Base-by-base conservation (phyloP, 2,888 invertebrate genomes). In the Drosophila leonis region DNA sequence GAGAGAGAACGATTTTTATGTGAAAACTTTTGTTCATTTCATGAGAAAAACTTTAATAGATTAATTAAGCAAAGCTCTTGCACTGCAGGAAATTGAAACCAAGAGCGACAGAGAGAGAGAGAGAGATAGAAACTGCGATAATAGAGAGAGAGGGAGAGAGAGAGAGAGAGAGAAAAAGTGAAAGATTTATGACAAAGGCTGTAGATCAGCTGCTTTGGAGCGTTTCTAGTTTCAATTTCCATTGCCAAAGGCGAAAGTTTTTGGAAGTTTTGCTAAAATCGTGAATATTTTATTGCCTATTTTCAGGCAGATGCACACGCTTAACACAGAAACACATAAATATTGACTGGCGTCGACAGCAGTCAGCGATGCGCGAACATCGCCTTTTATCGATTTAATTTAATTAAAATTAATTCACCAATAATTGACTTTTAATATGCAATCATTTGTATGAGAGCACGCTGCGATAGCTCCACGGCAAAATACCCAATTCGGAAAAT, bases 371-470 rank as follows among this genome's bases (percentile, higher is more conserved):
- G 79, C 72, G 79, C 73, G 62, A 72, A 79, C 61, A 48, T 61
- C 52, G 62, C 65, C 62, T 68, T 83, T 82, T 74, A 82, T 80
- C 82, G 71, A 80, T 85, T 75, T 75, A 57, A 90, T 88, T 90
- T 77, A 83, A 90, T 90, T 85, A 73, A 83, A 83, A 79, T 81
- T 82, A 83, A 81, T 87, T 90, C 61, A 71, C 59, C 83, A 85
- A 72, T 90, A 88, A 87, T 87, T 85, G 83, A 79, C 81, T 90
- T 81, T 82, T 83, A 79, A 90, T 88, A 88, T 76, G 75, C 88
- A 82, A 78, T 82, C 85, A 85, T 87, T 82, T 82, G 72, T 75
- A 66, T 68, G 57, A 72, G 54, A 62, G 61, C 46, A 37, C 63
- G 27, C 20, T 44, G 54, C 46, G 48, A 46, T 63, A 55, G 46